Conservation (phyloP, 2,888 invertebrate genomes). For the Didymodactylos carnosus region DNA sequence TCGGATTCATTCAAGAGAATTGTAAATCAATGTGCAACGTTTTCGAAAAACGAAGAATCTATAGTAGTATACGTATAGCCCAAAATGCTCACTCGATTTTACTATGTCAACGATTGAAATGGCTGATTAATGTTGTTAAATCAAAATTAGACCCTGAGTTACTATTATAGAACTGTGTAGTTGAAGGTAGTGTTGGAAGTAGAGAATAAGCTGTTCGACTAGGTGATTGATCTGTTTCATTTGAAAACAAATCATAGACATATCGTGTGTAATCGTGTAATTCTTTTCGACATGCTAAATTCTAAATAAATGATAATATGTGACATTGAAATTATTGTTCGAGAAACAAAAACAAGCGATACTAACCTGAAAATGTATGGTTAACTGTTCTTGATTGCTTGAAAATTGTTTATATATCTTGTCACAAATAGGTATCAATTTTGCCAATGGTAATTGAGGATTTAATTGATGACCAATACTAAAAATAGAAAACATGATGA, state of each 20-base stretch:
- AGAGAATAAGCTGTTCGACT: neutral
- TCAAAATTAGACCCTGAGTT: neutral
- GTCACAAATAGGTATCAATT: neutral
- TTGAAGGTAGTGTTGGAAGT: too few relatives aligned
- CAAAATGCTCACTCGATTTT: too few relatives aligned
- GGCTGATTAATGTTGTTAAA: neutral
- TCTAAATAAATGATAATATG: neutral
- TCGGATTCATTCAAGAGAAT: too few relatives aligned
- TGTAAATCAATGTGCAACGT: too few relatives aligned
- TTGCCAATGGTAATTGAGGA: neutral
- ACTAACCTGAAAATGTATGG: neutral
- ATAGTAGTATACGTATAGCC: too few relatives aligned
- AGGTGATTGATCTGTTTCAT: neutral
- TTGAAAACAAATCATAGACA: neutral
- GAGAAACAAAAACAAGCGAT: too few relatives aligned
- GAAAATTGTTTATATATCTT: neutral
- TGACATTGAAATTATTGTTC: too few relatives aligned
- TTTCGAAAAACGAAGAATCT: too few relatives aligned
- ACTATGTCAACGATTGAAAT: neutral
- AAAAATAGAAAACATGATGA: too few relatives aligned
- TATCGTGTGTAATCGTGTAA: neutral
- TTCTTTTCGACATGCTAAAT: neutral
- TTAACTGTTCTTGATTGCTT: neutral
- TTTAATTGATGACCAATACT: too few relatives aligned
- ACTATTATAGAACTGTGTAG: too few relatives aligned